phyloP scores from a whole-genome alignment of 2,797 vertebrate genomes.

The Dallia pectoralis region DNA sequence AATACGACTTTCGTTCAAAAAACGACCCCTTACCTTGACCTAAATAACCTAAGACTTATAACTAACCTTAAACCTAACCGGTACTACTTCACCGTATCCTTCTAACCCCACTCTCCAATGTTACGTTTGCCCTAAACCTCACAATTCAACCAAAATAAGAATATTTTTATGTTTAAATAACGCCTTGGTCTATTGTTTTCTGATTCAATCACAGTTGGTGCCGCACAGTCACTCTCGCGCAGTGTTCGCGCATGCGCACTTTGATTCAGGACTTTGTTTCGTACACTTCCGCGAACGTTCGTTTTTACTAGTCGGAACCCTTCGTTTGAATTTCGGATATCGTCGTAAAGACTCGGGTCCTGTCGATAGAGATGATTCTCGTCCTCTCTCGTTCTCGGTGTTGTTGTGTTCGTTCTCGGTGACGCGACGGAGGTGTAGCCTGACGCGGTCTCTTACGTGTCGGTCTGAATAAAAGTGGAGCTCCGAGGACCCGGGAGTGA shows the following conservation, averaged over 20 bases:
- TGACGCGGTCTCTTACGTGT: conserved; percentile 99
- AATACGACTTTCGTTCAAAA: too few species aligned
- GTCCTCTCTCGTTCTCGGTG: conserved; percentile 74
- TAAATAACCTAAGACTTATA: too few species aligned
- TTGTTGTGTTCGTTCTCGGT: conserved; percentile 84
- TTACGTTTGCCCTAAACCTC: too few species aligned
- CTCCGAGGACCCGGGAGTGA: conserved; percentile 96
- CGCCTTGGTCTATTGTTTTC: too few species aligned
- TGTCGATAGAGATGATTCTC: conserved; percentile 63
- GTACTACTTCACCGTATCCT: too few species aligned
- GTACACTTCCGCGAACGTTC: conserved; percentile 12
- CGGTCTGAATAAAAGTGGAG: conserved; percentile 98
- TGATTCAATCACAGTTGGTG: too few species aligned
- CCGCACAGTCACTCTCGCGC: neutral
- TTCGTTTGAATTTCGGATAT: conserved; percentile 42
- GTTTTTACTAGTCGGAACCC: conserved; percentile 38
- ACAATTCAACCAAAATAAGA: too few species aligned
- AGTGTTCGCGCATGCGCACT: neutral
- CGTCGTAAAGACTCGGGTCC: conserved; percentile 52
- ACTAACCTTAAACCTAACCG: too few species aligned
- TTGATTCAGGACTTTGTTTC: neutral
- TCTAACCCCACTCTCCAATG: too few species aligned
- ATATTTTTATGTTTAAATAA: too few species aligned
- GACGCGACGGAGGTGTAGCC: conserved; percentile 99
- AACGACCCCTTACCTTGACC: too few species aligned